phyloP scores from a whole-genome alignment of 2,113 vertebrate genomes.

The Theristicus caerulescens region DNA sequence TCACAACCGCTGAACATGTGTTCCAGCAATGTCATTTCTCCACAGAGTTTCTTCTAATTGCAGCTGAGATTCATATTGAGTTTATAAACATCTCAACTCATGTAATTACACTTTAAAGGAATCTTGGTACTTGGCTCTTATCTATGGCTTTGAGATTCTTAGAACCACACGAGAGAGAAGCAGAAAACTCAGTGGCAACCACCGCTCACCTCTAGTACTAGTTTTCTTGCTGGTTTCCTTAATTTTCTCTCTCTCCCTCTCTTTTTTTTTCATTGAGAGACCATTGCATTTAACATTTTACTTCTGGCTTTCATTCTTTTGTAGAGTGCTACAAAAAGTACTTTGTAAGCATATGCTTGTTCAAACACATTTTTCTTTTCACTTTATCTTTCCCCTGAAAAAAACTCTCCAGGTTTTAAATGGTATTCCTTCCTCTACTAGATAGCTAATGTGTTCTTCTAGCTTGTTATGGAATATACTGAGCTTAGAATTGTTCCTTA shows the following conservation, averaged over 20 bases:
- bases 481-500: not conserved
- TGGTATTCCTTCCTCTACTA: not conserved
- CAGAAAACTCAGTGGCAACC: not conserved
- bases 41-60: not conserved
- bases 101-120: not conserved
- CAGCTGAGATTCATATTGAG: not conserved
- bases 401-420: not conserved
- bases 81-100: not conserved
- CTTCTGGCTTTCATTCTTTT: not conserved
- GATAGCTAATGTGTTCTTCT: not conserved
- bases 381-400: not conserved
- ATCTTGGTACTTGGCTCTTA: not conserved
- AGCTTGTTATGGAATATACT: not conserved
- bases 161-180: not conserved
- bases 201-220: not conserved
- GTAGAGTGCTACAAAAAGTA: not conserved
- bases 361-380: not conserved
- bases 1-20: not conserved
- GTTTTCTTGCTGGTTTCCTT: not conserved
- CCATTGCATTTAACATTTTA: not conserved
- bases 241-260: fast-evolving
- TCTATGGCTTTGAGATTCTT: not conserved
- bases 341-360: not conserved
- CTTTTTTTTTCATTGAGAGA: not conserved
- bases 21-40: not conserved